Conservation (phyloP, 2,797 vertebrate genomes). For the Rhinophrynus dorsalis region DNA sequence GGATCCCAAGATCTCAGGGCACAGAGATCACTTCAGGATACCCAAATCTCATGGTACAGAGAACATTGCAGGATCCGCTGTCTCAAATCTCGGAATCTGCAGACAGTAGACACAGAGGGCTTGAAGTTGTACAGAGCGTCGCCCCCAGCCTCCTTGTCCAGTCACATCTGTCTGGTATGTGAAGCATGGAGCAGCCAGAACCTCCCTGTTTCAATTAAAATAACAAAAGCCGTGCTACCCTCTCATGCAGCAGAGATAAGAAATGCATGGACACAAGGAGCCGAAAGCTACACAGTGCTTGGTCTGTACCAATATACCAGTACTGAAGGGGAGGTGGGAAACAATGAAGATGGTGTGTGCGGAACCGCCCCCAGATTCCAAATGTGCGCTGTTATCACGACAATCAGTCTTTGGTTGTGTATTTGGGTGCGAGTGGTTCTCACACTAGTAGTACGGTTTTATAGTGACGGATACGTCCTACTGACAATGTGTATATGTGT, state of each 20-base stretch:
- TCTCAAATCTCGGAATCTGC: too few relatives aligned
- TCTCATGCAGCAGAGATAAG: constrained; percentile 14
- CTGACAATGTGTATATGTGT: too few relatives aligned
- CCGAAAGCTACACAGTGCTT: constrained; percentile 26
- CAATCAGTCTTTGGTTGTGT: too few relatives aligned
- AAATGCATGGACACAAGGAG: constrained; percentile 4
- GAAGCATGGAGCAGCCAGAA: not conserved
- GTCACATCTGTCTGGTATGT: not conserved
- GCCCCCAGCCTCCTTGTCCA: not conserved
- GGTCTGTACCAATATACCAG: constrained; percentile 25
- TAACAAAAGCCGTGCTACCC: not conserved
- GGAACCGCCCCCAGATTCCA: constrained; percentile 22
- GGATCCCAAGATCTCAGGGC: too few relatives aligned
- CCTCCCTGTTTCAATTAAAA: constrained; percentile 3
- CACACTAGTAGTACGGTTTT: too few relatives aligned
- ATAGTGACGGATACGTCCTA: too few relatives aligned
- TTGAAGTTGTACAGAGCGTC: too few relatives aligned
- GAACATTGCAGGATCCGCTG: too few relatives aligned
- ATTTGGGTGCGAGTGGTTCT: too few relatives aligned
- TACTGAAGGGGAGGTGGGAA: constrained; percentile 9
- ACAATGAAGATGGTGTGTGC: constrained; percentile 25
- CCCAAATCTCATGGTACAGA: too few relatives aligned
- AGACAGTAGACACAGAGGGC: too few relatives aligned
- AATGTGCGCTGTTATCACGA: not conserved
- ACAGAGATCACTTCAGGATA: too few relatives aligned